Percentiles rank a stretch among this genome's conserved stretches.
Conservation (phyloP, 2,113 vertebrate species). For the Cacatua alba region DNA sequence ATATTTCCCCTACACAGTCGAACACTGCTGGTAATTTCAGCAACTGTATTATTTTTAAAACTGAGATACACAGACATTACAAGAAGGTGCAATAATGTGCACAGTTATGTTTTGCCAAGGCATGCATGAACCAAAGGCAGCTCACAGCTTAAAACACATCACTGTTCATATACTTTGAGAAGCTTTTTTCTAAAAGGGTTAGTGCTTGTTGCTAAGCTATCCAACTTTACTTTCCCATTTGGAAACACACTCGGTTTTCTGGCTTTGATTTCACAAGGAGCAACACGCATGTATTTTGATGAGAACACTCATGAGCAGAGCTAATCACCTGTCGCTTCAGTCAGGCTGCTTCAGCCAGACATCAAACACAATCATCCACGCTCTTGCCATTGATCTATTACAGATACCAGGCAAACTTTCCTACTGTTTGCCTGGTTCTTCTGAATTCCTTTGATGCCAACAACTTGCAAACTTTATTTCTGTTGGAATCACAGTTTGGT, state of each 20-base stretch:
- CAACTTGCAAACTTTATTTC: neutral
- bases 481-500: neutral
- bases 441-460: neutral
- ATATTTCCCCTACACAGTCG: accelerated
- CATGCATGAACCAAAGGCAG: neutral
- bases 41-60: neutral
- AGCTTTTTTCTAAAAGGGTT: neutral
- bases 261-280: neutral
- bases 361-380: accelerated
- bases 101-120: neutral
- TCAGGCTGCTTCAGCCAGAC: accelerated
- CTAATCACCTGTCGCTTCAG: neutral
- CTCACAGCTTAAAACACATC: neutral
- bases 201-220: neutral
- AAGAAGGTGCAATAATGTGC: neutral
- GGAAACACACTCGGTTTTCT: neutral
- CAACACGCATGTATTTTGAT: accelerated
- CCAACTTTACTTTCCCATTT: neutral
- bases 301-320: neutral
- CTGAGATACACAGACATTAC: neutral
- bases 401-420: neutral
- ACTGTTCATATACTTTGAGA: neutral
- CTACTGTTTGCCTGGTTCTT: neutral
- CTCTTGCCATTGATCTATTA: neutral
- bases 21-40: neutral